phyloP scores from a whole-genome alignment of 2,888 invertebrate genomes.

The Zootermopsis nevadensis region DNA sequence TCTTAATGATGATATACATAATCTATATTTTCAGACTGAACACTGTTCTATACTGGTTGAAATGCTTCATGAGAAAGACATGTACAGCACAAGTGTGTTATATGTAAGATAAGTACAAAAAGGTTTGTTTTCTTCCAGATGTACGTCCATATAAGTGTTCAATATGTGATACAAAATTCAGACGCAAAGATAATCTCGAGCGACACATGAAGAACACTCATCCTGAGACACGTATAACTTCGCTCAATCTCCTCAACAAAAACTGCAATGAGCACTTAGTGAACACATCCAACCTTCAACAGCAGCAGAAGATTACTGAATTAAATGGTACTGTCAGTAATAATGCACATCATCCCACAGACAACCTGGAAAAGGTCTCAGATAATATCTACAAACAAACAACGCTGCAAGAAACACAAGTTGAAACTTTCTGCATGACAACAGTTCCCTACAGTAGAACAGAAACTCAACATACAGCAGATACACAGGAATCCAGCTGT shows the following conservation, averaged over 20 bases:
- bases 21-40: no score
- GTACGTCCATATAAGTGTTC: constrained; percentile 77
- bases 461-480: neutral
- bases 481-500: neutral
- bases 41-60: no score
- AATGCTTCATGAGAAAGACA: no score
- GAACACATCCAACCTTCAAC: neutral
- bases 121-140: constrained; percentile 64
- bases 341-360: neutral
- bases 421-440: neutral
- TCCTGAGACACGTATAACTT: constrained; percentile 61
- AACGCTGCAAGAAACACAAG: neutral
- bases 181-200: constrained; percentile 81
- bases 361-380: neutral
- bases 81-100: no score
- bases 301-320: neutral
- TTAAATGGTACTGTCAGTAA: neutral
- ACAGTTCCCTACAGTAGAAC: neutral
- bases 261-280: neutral
- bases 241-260: neutral
- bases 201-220: constrained; percentile 83
- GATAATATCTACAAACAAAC: neutral
- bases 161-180: constrained; percentile 76
- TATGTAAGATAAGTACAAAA: no score
- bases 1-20: no score